These are phyloP conservation scores for Egretta garzetta DNA, from an alignment of 2,113 vertebrate genomes.

Conservation along the genomic window DNA sequence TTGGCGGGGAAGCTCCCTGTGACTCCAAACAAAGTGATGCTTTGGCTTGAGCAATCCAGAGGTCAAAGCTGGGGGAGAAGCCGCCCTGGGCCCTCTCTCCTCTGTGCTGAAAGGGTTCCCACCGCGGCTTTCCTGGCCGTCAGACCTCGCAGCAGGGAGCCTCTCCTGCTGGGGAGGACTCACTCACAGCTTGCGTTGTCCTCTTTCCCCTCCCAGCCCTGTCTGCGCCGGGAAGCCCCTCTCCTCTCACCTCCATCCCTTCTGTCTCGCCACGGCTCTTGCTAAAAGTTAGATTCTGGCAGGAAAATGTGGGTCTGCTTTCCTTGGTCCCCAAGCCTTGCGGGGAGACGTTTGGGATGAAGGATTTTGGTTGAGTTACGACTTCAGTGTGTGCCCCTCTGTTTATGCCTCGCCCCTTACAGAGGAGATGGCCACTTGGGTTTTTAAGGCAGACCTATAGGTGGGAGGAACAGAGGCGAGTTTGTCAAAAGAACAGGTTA, in stretches of 20 bases:
- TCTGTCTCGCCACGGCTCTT: background rate
- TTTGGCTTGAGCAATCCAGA: background rate
- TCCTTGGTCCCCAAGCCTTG: background rate
- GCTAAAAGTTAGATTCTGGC: background rate
- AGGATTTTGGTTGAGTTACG: background rate
- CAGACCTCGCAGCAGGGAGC: background rate
- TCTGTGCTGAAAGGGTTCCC: background rate
- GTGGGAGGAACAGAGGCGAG: background rate
- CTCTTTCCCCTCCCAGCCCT: background rate
- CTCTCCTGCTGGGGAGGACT: background rate
- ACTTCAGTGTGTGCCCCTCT: background rate
- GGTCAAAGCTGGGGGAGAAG: background rate
- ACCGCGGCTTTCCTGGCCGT: background rate
- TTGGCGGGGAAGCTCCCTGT: background rate
- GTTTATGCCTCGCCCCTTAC: background rate
- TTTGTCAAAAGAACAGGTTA: background rate
- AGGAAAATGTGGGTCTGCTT: background rate
- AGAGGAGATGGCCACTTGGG: background rate
- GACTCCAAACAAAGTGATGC: background rate
- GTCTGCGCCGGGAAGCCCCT: fast-evolving
- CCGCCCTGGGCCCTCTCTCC: background rate
- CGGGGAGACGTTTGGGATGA: background rate
- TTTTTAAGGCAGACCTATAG: background rate
- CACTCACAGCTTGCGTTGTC: background rate
- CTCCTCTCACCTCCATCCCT: background rate